Evolutionary conservation across 2,888 invertebrate genomes (phyloP), one percentile per base, ranked within the genome.

Genomic region (Cyclophora albipunctata): DNA sequence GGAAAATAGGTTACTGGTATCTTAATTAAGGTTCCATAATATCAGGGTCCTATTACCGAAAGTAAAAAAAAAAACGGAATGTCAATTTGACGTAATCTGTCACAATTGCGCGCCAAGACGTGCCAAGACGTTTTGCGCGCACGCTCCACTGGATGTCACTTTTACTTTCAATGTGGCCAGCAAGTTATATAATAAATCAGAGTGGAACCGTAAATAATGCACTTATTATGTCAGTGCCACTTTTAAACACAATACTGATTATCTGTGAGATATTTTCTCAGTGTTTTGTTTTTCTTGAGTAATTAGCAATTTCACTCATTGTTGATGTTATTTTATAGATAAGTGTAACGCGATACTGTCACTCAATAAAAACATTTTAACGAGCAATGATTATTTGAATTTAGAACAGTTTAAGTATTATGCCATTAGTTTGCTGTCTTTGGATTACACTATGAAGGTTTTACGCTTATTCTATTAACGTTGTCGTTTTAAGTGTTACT

Each of bases 111-210:
- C 66, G 64, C 62, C 64, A 64, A 60, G 50, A 37, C 47, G 51
- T 59, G 64, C 62, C 64, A 64, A 60, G 50, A 37, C 47, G 51
- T 59, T 68, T 71, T 67, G 64, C 64, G 63, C 52, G 57, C 66
- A 76, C 80, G 82, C 69, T 77, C 67, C 66, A 73, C 60, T 75
- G 74, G 59, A 62, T 67, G 63, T 64, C 65, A 67, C 80, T 81
- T 74, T 84, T 83, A 84, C 85, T 84, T 84, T 83, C 78, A 63
- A 73, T 64, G 69, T 73, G 71, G 72, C 73, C 74, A 69, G 73
- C 75, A 63, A 66, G 63, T 84, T 77, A 78, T 62, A 63, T 78
- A 75, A 81, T 71, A 54, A 68, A 73, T 71, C 65, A 68, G 66
- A 73, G 69, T 74, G 73, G 63, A 64, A 66, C 62, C 67, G 65